Base-by-base conservation (phyloP, 2,888 invertebrate genomes). In the Lordiphosa fenestrarum region DNA sequence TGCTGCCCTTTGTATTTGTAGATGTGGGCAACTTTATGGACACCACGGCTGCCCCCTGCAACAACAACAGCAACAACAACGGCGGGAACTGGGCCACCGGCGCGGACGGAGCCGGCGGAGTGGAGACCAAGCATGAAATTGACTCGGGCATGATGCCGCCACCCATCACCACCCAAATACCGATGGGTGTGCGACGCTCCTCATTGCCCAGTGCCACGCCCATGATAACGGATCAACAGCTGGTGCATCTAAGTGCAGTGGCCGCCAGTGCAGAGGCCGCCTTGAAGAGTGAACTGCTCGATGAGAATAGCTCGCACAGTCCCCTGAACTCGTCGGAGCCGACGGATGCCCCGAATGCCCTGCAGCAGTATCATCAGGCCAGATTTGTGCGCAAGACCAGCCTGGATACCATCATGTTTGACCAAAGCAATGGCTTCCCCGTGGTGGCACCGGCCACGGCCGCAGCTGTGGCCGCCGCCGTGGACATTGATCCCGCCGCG, bases 61-160 rank as follows among this genome's bases (percentile, higher is more conserved):
- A 15, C 25, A 10, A 30, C 3, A 25, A 13, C 25, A 41, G 2
- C 3, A 19, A 41, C 13, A 30, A 15, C 25, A 10, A 30, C 3
- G 15, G 15, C 15, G 15, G 15, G 2, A 19, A 41, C 6, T 44
- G 44, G 44, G 25, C 33, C 1, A 10, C 51, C 49, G 38, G 51
- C 21, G 44, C 61, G 15, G 66, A 21, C 10, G 52, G 42, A 3
- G 25, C 13, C 9, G 19, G 19, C 19, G 56, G 50, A 1, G 71
- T 84, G 42, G 89, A 91, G 63, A 90, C 90, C 39, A 91, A 91
- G 81, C 89, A 90, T 75, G 91, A 92, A 78, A 91, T 89, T 44
- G 91, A 91, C 65, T 88, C 92, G 73, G 92, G 93, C 84, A 93
- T 93, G 89, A 93, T 94, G 93, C 93, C 93, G 83, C 93, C 94